Evolutionary conservation across 1,140 invertebrate genomes (phyloP), one percentile per base, ranked within the genome.

Genomic region (Drosophila gunungcola): DNA sequence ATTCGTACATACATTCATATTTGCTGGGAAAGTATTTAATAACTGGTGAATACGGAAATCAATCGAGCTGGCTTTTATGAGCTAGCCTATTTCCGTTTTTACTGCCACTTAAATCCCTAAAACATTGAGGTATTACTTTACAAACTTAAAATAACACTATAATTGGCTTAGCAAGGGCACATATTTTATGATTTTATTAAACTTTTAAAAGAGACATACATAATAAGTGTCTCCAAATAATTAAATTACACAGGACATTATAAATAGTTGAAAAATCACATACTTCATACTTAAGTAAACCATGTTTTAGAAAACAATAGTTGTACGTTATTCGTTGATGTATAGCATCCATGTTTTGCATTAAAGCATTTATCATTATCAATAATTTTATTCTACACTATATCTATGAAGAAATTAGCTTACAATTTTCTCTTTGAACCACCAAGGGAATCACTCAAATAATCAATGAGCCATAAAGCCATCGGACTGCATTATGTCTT

Each of bases 11-110:
- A 39, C 12, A 39, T 39, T 4, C 12, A 39, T n/a, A 39, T 39
- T 55, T 61, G 38, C 36, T 25, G 12, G 53, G 21, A 63, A 63
- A 63, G 54, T 60, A 34, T 60, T 63, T 60, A 63, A 63, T 60
- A 62, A 12, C 11, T 10, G 54, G 12, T 5, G 25, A 12, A 27
- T 7, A 16, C 3, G 21, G 10, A 36, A 34, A 13, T 32, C 49
- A 52, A 52, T 52, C 4, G 38, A 39, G 38, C 3, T n/a, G 0
- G 38, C 4, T n/a, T n/a, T 39, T 5, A 4, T 4, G 38, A 5
- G 12, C 38, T 39, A n/a, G 32, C 49, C 13, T 11, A 52, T 52
- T 36, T 52, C 49, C 49, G 49, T 16, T 51, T 36, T 21, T 3
- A 34, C 32, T 48, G 25, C 25, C 21, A 6, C 12, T n/a, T 12